Base-by-base conservation (phyloP, 2,113 vertebrate species). In the Spizaetus ornatus region DNA sequence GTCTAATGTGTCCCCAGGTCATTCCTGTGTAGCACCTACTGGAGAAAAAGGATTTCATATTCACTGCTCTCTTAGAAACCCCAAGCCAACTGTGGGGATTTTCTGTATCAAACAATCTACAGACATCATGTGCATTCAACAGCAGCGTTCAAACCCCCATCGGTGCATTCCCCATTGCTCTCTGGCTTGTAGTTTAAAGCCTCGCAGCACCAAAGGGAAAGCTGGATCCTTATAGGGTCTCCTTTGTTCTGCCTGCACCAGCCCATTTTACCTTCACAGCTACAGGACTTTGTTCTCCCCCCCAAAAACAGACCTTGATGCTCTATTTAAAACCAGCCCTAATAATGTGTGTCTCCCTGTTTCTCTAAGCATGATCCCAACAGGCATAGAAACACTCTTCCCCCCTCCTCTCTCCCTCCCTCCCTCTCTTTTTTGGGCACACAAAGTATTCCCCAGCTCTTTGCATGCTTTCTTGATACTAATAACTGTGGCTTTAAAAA, bases 1-100 rank as follows among this genome's bases (percentile, higher is more conserved):
- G 96, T 96, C 97, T 98, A 93, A 97, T 95, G 95, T 98, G 97
- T 98, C 98, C 98, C 94, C 97, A 95, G 98, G 98, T 98, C 98
- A 98, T 97, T 73, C 81, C 92, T 97, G 96, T 95, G 92, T 86
- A 96, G 86, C 93, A 91, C 80, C 95, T 92, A 92, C 90, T 62
- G 81, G 92, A 86, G 82, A 86, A 95, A 97, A 95, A 94, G 88
- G 81, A 97, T 96, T 97, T 95, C 86, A 55, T 76, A 92, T 95
- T 97, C 95, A 76, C 95, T 82, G 73, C 78, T 97, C 66, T 76
- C 94, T 93, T 94, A 88, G 94, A 89, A 95, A 85, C 14, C 17
- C 63, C 73, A 47, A 95, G 96, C 95, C 95, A 96, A n/a, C 95
- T 48, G 91, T 89, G 90, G 94, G 77, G 85, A 67, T 96, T 97